Evolutionary conservation across 2,113 vertebrate genomes (phyloP).

Genomic region (Bagarius yarrelli): DNA sequence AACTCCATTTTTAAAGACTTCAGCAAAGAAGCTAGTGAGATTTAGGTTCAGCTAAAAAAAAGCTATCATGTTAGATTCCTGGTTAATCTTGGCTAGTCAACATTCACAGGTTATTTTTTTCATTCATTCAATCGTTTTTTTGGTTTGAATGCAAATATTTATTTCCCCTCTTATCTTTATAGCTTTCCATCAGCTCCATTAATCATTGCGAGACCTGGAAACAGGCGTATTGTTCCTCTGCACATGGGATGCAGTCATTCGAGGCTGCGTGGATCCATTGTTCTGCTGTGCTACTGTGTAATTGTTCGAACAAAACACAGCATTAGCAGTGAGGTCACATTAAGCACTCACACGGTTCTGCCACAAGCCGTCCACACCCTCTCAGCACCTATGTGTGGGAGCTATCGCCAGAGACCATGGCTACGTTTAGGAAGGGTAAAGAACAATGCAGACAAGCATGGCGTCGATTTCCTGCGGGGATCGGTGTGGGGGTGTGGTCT

Average conservation of each 20-base stretch:
- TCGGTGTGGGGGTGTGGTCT: slow-evolving; percentile 56
- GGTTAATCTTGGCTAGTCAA: too few species aligned
- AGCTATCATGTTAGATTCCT: too few species aligned
- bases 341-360: slow-evolving; percentile 58
- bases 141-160: too few species aligned
- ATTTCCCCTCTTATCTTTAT: too few species aligned
- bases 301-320: not conserved
- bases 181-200: not conserved
- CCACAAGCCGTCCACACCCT: slow-evolving; percentile 45
- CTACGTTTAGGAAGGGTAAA: slow-evolving; percentile 60
- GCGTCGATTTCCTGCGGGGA: slow-evolving; percentile 70
- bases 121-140: too few species aligned
- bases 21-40: too few species aligned
- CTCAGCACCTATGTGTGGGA: slow-evolving; percentile 58
- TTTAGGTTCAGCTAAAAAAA: too few species aligned
- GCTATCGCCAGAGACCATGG: slow-evolving; percentile 59
- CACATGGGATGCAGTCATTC: not conserved
- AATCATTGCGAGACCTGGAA: not conserved
- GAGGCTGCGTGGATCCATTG: slow-evolving; percentile 34
- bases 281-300: not conserved
- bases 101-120: too few species aligned
- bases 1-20: too few species aligned
- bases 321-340: slow-evolving; percentile 48
- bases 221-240: slow-evolving; percentile 5
- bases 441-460: slow-evolving; percentile 69